Conservation (phyloP, 1,140 invertebrate species). For the Megathymus violae region DNA sequence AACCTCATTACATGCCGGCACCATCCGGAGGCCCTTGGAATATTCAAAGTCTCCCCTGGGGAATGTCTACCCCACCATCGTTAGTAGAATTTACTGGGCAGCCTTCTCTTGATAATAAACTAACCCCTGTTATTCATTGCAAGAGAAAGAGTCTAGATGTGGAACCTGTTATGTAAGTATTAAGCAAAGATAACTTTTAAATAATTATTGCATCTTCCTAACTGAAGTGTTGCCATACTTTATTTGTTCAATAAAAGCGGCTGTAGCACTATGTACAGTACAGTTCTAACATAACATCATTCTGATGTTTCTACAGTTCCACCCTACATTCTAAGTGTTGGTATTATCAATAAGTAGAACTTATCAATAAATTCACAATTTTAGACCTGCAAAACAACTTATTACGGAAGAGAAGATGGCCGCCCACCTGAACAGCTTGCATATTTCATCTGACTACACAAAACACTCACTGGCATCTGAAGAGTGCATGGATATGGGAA, state of each 20-base stretch:
- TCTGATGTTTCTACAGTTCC: too few species aligned
- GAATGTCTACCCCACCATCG: conserved; percentile 65
- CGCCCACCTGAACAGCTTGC: conserved; percentile 88
- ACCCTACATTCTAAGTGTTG: too few species aligned
- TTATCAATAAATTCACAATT: too few species aligned
- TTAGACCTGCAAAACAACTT: conserved; percentile 87
- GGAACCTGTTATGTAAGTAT: conserved; percentile 72
- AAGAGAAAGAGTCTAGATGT: conserved; percentile 74
- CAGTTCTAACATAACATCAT: too few species aligned
- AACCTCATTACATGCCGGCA: conserved; percentile 68
- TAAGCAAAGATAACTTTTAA: too few species aligned
- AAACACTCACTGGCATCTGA: conserved; percentile 59
- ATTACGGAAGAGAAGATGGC: conserved; percentile 93
- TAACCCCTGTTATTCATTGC: conserved; percentile 58
- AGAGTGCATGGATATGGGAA: conserved; percentile 62
- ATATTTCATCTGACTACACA: conserved; percentile 85
- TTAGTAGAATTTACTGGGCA: conserved; percentile 77
- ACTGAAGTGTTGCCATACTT: too few species aligned
- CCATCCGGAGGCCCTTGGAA: conserved; percentile 78
- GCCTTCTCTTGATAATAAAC: conserved; percentile 44
- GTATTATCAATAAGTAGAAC: too few species aligned
- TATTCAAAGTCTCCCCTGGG: conserved; percentile 72
- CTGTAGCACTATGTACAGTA: too few species aligned
- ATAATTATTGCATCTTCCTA: too few species aligned
- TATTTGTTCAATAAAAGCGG: too few species aligned